A percentile compares a stretch with the other conserved stretches of the same genome.
Evolutionary conservation across 35 echinoderm and acorn worm genomes (phyloP).

Genomic region (Anneissia japonica): DNA sequence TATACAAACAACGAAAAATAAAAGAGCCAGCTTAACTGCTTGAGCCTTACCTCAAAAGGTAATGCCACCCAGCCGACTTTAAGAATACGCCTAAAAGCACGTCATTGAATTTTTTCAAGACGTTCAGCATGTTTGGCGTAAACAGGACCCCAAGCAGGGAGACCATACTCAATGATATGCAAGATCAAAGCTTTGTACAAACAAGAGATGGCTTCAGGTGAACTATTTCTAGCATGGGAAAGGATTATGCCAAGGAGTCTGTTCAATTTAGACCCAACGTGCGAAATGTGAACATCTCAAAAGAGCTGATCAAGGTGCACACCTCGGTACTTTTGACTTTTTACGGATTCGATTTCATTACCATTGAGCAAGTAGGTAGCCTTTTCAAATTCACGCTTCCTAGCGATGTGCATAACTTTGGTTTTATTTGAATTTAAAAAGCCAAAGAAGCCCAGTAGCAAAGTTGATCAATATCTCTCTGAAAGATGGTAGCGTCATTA

Average conservation of each 20-base stretch:
- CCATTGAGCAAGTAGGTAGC: not conserved
- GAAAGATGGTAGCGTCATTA: not conserved
- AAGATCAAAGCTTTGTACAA: too few relatives aligned
- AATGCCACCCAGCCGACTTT: too few relatives aligned
- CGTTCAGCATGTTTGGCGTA: too few relatives aligned
- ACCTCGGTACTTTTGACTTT: conserved; percentile 4
- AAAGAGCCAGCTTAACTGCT: too few relatives aligned
- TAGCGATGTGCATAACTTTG: conserved; percentile 21
- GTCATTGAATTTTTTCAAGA: too few relatives aligned
- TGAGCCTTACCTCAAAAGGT: too few relatives aligned
- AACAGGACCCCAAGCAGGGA: too few relatives aligned
- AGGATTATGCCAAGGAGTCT: conserved; percentile 4
- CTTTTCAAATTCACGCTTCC: not conserved
- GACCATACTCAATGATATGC: too few relatives aligned
- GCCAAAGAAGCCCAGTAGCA: not conserved
- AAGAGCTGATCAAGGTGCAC: conserved; percentile 4
- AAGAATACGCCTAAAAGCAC: too few relatives aligned
- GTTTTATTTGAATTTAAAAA: conserved; percentile 19
- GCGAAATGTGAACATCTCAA: conserved; percentile 4
- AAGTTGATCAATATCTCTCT: conserved; percentile 3
- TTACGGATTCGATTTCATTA: not conserved
- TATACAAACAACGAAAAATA: too few relatives aligned
- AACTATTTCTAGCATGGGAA: too few relatives aligned
- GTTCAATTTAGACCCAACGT: not conserved
- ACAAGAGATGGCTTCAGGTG: too few relatives aligned